phyloP scores from a whole-genome alignment of 2,888 invertebrate species.

The Lucinisca nassula region DNA sequence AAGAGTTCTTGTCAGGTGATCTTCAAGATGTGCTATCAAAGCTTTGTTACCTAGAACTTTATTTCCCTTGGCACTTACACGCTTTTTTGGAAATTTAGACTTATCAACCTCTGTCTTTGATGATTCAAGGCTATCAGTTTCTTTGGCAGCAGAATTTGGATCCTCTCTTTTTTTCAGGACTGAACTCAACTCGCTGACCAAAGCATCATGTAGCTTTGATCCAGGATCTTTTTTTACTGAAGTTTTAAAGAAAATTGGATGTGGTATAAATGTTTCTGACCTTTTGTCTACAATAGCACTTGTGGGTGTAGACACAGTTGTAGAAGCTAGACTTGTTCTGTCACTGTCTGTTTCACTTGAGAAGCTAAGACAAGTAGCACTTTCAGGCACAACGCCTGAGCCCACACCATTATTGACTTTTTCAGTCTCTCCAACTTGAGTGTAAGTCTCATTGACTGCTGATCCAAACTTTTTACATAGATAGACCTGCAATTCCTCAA shows the following conservation, averaged over 20 bases:
- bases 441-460: conserved; percentile 12
- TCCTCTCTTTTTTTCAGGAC: conserved; percentile 76
- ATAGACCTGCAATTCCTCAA: conserved; percentile 62
- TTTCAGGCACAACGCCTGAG: background rate
- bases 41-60: conserved; percentile 80
- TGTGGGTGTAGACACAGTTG: background rate
- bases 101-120: background rate
- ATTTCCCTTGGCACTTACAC: conserved; percentile 63
- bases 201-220: conserved; percentile 79
- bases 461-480: conserved; percentile 59
- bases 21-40: conserved; percentile 77
- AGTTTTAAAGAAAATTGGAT: conserved; percentile 81
- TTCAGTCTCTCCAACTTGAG: conserved; percentile 2
- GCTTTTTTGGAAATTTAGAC: conserved; percentile 41
- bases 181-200: conserved; percentile 77
- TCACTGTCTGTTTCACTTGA: background rate
- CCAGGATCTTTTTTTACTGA: conserved; percentile 81
- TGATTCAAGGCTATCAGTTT: conserved; percentile 33
- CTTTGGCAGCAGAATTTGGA: conserved; percentile 6
- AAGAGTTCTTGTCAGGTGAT: conserved; percentile 76
- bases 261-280: conserved; percentile 51
- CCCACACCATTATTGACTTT: background rate
- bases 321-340: background rate
- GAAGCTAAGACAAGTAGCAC: conserved; percentile 11
- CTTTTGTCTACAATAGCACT: background rate